phyloP scores from a whole-genome alignment of 1,140 invertebrate species.

The Charaxes varanes region DNA sequence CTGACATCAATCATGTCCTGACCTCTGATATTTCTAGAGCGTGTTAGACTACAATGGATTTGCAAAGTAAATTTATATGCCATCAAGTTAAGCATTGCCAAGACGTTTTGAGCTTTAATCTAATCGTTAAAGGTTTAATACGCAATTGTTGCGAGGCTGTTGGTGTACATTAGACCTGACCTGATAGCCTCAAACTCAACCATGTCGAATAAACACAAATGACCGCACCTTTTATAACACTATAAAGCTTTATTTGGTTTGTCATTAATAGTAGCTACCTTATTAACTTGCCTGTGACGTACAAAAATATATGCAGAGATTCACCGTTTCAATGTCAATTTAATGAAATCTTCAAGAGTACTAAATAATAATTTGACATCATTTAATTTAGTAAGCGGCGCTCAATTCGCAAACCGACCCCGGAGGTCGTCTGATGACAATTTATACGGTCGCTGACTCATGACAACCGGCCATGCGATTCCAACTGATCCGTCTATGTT shows the following conservation, averaged over 20 bases:
- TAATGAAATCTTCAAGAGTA: conserved; percentile 1
- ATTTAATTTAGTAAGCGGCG: conserved; percentile 20
- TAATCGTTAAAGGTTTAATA: conserved; percentile 1
- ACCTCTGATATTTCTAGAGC: conserved; percentile 33
- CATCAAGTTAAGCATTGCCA: conserved; percentile 3
- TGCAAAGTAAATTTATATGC: conserved; percentile 18
- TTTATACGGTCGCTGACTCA: conserved; percentile 38
- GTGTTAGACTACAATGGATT: conserved; percentile 27
- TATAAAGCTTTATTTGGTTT: not conserved
- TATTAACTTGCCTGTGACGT: too few relatives aligned
- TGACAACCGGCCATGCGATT: too few relatives aligned
- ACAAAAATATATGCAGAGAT: too few relatives aligned
- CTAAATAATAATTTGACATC: conserved; percentile 11
- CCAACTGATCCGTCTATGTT: too few relatives aligned
- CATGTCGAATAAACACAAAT: conserved; percentile 26
- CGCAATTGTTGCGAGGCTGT: conserved; percentile 2
- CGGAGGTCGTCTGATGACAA: conserved; percentile 38
- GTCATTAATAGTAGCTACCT: too few relatives aligned
- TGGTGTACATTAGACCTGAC: conserved; percentile 20
- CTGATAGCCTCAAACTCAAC: conserved; percentile 30
- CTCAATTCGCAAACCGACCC: conserved; percentile 37
- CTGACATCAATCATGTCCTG: conserved; percentile 26
- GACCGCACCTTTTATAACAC: conserved; percentile 4
- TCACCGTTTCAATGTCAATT: conserved; percentile 9
- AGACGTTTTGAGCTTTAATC: not conserved